A percentile compares a stretch with the other conserved stretches of the same genome.
Conservation (phyloP, 2,888 invertebrate species). For the Yponomeuta plumbellus region DNA sequence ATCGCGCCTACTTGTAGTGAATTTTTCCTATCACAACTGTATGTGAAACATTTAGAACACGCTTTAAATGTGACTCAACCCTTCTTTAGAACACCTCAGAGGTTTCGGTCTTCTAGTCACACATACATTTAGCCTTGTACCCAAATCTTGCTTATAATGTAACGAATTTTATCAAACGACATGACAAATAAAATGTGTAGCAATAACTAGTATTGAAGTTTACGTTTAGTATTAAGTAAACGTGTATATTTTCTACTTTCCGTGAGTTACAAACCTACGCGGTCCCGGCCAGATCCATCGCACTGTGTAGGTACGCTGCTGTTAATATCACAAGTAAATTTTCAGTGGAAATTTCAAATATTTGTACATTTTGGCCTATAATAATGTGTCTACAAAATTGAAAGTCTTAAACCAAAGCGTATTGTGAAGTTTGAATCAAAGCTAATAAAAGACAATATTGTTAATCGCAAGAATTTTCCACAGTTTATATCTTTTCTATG, state of each 20-base stretch:
- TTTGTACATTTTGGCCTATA: not conserved
- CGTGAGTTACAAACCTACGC: not conserved
- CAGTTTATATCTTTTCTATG: constrained; percentile 56
- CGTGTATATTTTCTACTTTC: not conserved
- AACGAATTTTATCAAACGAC: not conserved
- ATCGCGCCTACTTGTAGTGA: constrained; percentile 19
- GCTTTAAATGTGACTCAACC: not conserved
- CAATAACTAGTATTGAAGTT: constrained; percentile 41
- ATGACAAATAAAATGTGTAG: constrained; percentile 37
- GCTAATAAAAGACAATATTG: constrained; percentile 72
- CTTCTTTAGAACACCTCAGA: not conserved
- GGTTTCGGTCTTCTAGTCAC: constrained; percentile 17
- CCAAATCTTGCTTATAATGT: not conserved
- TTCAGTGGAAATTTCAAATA: too few species aligned
- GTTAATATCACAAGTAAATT: too few species aligned
- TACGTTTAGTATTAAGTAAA: constrained; percentile 21
- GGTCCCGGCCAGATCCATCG: too few species aligned
- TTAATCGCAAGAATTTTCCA: constrained; percentile 67
- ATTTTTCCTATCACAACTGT: not conserved
- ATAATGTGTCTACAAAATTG: not conserved
- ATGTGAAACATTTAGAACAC: not conserved
- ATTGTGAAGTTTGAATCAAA: constrained; percentile 36
- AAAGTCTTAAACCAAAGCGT: not conserved
- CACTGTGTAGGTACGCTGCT: too few species aligned
- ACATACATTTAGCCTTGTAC: constrained; percentile 9